Evolutionary conservation across 1,140 invertebrate genomes (phyloP).

Genomic region (Sinonovacula constricta): DNA sequence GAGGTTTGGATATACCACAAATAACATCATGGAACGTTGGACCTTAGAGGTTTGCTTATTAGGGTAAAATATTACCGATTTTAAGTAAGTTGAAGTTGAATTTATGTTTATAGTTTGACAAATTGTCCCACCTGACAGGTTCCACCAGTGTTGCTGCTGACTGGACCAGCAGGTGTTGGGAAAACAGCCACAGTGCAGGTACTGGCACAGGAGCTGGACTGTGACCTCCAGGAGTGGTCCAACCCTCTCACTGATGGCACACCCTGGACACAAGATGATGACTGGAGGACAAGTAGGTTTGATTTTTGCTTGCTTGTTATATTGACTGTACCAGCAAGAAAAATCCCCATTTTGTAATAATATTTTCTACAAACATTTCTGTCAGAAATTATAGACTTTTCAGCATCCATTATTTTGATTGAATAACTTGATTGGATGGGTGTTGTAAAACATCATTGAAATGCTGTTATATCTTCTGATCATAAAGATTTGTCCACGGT

Average conservation of each 20-base stretch:
- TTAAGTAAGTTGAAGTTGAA: no score
- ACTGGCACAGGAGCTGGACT: conserved; percentile 63
- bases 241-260: conserved; percentile 62
- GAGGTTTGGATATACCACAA: no score
- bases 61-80: neutral
- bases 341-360: no score
- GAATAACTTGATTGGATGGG: no score
- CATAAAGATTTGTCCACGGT: no score
- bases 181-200: conserved; percentile 74
- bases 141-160: conserved; percentile 73
- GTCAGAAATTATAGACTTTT: no score
- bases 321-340: no score
- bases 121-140: conserved; percentile 46
- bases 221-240: conserved; percentile 75
- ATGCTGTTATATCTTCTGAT: no score
- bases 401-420: no score
- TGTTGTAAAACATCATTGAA: no score
- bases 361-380: no score
- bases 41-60: neutral
- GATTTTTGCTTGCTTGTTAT: no score
- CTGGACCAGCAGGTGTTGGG: conserved; percentile 75
- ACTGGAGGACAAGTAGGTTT: conserved; percentile 45
- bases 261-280: conserved; percentile 3
- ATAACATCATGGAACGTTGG: neutral
- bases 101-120: neutral